Evolutionary conservation across 92 coral and sea anemone species (phyloP).

Genomic region (Epizoanthus illoricatus): DNA sequence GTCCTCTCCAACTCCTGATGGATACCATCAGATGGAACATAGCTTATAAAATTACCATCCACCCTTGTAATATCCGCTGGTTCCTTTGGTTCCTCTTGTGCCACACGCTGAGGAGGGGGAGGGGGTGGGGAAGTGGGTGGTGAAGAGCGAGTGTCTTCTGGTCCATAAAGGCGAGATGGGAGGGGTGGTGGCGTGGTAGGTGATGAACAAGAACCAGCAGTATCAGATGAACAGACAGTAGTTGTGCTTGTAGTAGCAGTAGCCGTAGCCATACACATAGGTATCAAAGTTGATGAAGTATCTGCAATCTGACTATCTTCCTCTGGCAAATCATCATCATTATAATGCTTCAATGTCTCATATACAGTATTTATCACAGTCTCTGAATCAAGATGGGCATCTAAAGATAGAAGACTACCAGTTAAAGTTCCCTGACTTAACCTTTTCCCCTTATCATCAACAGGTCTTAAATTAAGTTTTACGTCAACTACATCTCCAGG

Average conservation of each 20-base stretch:
- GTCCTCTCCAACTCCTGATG: conserved; percentile 31
- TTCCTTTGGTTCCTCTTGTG: conserved; percentile 14
- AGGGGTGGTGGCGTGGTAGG: conserved; percentile 27
- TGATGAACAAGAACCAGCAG: neutral
- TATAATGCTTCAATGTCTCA: conserved; percentile 27
- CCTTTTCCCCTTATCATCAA: neutral
- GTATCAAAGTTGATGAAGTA: neutral
- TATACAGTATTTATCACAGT: conserved; percentile 34
- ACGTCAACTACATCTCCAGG: conserved; percentile 35
- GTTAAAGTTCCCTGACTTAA: conserved; percentile 31
- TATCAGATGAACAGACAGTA: neutral
- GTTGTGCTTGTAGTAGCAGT: neutral
- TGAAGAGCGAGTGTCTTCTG: conserved; percentile 31
- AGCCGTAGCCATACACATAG: neutral
- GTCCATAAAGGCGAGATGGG: conserved; percentile 18
- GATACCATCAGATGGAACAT: conserved; percentile 6
- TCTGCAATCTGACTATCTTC: neutral
- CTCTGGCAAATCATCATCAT: conserved; percentile 31
- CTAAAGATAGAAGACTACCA: conserved; percentile 31
- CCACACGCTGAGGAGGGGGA: conserved; percentile 50
- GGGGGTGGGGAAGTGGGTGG: conserved; percentile 67
- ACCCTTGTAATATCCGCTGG: conserved; percentile 43
- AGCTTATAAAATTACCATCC: conserved; percentile 56
- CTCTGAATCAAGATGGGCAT: conserved; percentile 34
- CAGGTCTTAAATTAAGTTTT: neutral